Evolutionary conservation across 53 echinoderm and acorn worm genomes (phyloP).

Genomic region (Glandiceps talaboti): DNA sequence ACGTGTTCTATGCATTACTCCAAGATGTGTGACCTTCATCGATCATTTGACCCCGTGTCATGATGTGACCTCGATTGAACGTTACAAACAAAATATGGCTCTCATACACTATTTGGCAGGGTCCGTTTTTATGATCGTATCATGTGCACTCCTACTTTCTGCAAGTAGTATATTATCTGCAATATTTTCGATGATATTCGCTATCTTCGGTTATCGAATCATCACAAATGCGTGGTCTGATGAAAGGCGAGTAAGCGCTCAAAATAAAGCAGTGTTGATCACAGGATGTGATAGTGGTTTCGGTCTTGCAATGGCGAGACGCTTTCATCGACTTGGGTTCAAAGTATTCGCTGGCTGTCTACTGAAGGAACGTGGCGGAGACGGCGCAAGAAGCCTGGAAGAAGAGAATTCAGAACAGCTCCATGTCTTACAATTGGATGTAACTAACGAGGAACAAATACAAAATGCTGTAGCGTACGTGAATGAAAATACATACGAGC

Average conservation of each 20-base stretch:
- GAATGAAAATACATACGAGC: neutral
- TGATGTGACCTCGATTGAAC: too few species aligned
- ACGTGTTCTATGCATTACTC: too few species aligned
- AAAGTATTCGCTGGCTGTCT: neutral
- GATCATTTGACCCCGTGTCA: too few species aligned
- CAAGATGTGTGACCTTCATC: too few species aligned
- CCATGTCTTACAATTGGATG: neutral
- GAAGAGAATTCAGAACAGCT: neutral
- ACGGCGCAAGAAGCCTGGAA: neutral
- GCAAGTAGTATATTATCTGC: too few species aligned
- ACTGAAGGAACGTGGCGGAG: neutral
- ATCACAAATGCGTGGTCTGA: neutral
- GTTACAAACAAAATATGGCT: too few species aligned
- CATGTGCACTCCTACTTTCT: too few species aligned
- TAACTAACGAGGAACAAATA: neutral
- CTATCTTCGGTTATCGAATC: too few species aligned
- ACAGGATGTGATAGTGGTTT: neutral
- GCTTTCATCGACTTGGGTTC: neutral
- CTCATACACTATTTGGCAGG: too few species aligned
- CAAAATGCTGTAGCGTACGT: neutral
- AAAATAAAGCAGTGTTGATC: neutral
- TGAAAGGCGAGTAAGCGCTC: neutral
- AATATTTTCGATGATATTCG: too few species aligned
- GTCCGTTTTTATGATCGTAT: too few species aligned
- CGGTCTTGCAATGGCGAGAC: neutral